These are phyloP conservation scores for Enteromius trimaculatus DNA, from an alignment of 2,797 vertebrate species.

Conservation along the genomic window DNA sequence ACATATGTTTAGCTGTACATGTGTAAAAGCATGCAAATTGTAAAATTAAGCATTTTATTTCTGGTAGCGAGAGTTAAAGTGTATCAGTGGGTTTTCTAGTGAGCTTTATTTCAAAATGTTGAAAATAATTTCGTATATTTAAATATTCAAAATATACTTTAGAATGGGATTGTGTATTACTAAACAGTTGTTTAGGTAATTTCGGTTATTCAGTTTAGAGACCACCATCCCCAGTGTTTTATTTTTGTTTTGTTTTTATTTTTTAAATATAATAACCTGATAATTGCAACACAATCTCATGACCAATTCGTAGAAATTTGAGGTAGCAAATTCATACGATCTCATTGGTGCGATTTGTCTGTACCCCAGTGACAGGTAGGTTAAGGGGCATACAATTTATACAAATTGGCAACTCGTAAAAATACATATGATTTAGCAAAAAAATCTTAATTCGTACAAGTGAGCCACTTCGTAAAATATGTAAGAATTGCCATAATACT, in stretches of 20 bases:
- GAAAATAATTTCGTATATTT: neutral
- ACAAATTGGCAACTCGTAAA: too few relatives aligned
- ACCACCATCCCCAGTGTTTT: neutral
- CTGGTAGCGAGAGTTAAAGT: neutral
- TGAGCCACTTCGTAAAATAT: too few relatives aligned
- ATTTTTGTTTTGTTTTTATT: neutral
- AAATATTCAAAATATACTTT: neutral
- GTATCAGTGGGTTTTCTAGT: neutral
- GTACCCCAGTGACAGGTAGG: too few relatives aligned
- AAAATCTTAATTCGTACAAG: too few relatives aligned
- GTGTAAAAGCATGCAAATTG: neutral
- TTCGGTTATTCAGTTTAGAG: neutral
- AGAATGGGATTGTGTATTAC: neutral
- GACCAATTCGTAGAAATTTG: too few relatives aligned
- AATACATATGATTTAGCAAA: too few relatives aligned
- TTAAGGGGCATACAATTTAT: too few relatives aligned
- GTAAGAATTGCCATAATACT: too few relatives aligned
- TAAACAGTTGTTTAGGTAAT: neutral
- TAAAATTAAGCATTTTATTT: neutral
- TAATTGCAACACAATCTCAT: too few relatives aligned
- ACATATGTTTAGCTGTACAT: neutral
- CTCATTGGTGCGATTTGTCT: too few relatives aligned
- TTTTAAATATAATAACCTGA: neutral
- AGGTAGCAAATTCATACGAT: too few relatives aligned
- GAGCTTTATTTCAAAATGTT: neutral